Percentiles rank a stretch among this genome's conserved stretches.
phyloP scores from a whole-genome alignment of 1,140 invertebrate species.

The Heliconius himera region DNA sequence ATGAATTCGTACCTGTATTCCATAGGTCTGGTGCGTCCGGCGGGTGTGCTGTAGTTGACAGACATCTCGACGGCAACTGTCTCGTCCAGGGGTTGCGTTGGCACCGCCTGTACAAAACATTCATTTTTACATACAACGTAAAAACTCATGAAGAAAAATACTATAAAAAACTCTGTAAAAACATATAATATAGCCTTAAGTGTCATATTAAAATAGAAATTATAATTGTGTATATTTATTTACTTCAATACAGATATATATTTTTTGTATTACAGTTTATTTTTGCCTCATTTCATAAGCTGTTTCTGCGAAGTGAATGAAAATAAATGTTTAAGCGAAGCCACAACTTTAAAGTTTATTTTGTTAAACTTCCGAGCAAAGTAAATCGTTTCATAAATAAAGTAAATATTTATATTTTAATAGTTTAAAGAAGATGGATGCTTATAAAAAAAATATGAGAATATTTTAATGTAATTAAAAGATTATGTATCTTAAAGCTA shows the following conservation, averaged over 20 bases:
- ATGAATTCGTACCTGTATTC: slow-evolving; percentile 61
- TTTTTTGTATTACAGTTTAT: too few species aligned
- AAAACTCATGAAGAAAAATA: not conserved
- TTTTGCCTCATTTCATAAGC: not conserved
- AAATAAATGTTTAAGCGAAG: not conserved
- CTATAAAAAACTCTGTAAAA: too few species aligned
- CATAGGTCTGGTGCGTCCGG: slow-evolving; percentile 59
- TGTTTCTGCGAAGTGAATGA: not conserved
- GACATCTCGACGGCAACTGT: slow-evolving; percentile 58
- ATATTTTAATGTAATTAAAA: too few species aligned
- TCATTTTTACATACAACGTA: not conserved
- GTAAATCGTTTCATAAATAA: too few species aligned
- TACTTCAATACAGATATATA: too few species aligned
- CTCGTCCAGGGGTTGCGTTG: slow-evolving; percentile 53
- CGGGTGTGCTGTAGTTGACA: slow-evolving; percentile 71
- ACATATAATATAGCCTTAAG: too few species aligned
- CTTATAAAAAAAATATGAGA: not conserved
- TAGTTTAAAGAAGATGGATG: not conserved
- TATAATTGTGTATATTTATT: too few species aligned
- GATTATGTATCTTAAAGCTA: too few species aligned
- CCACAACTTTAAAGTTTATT: not conserved
- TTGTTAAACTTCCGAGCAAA: not conserved
- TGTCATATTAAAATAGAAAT: too few species aligned
- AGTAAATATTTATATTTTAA: not conserved
- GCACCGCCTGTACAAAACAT: slow-evolving; percentile 53